Base-by-base conservation (phyloP, 2,888 invertebrate genomes). In the Gymnosoma rotundatum region DNA sequence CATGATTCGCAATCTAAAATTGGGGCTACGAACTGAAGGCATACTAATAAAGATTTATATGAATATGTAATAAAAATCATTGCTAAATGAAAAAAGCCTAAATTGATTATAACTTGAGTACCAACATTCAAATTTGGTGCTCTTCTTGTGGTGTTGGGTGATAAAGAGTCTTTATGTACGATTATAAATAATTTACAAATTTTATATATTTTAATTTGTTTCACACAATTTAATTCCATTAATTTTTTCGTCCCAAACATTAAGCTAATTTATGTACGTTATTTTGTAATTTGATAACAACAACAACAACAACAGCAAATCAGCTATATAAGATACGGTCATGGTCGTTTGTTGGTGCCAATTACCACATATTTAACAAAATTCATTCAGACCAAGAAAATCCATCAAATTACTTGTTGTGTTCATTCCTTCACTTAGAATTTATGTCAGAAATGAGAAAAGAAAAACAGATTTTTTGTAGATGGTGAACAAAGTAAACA, bases 351-450 rank as follows among this genome's bases (percentile, higher is more conserved):
- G 84, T 86, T 86, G 78, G 83, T 86, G 86, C 86, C 85, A 87
- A 87, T 86, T 87, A 87, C 83, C 78, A 79, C 83, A 78, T 70
- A 86, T 87, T 87, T 86, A 86, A 87, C 86, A 76, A 83, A 84
- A 86, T 83, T 84, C 86, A 80, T 83, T 78, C 75, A 76, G 83
- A 80, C 78, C 86, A 83, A 81, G 82, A 82, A 83, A 84, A 86
- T 86, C 86, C 84, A 86, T 86, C 86, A 86, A 86, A 84, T 78
- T 78, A 70, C 69, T 58, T 20, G 72, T 25, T 48, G 8, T 64
- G 63, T 76, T 67, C 56, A 72, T 66, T 73, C 66, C 45, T 73
- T 73, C 66, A 54, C 52, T 73, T 78, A 80, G 73, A 86, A 86
- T 85, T 86, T 86, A 86, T 84, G 86, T 86, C 86, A 84, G 83